A percentile compares a stretch with the other conserved stretches of the same genome.
Conservation (phyloP, 2,888 invertebrate genomes). For the Aleiodes testaceus region DNA sequence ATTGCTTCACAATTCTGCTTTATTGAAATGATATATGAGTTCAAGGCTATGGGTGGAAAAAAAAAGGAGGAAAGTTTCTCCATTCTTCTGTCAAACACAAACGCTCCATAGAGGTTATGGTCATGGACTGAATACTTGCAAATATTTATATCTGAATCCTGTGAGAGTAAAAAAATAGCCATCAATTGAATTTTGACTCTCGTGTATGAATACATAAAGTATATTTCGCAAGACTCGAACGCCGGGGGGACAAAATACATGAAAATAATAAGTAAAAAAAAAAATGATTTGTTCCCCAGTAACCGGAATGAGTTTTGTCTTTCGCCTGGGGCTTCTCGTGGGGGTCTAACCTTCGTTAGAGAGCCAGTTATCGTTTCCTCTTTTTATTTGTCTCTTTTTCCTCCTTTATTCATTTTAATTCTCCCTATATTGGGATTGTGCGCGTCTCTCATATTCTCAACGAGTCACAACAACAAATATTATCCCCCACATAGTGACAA, state of each 20-base stretch:
- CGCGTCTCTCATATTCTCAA: slow-evolving; percentile 32
- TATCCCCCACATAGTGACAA: slow-evolving; percentile 40
- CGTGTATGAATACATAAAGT: neutral
- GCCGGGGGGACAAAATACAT: neutral
- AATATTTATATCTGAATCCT: neutral
- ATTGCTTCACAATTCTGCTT: neutral
- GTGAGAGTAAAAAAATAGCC: neutral
- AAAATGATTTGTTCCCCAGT: slow-evolving; percentile 39
- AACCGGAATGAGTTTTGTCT: slow-evolving; percentile 46
- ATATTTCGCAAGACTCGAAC: slow-evolving; percentile 15
- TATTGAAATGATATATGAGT: no score
- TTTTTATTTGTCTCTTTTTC: neutral
- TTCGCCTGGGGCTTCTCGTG: slow-evolving; percentile 3
- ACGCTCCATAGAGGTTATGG: slow-evolving; percentile 30
- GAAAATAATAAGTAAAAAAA: neutral
- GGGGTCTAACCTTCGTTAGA: slow-evolving; percentile 19
- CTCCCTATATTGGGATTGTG: slow-evolving; percentile 17
- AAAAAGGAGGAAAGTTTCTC: neutral
- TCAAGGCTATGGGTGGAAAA: neutral
- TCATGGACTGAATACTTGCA: slow-evolving; percentile 5
- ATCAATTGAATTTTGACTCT: slow-evolving; percentile 11
- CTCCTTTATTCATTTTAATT: neutral
- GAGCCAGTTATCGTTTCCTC: neutral
- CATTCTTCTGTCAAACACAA: slow-evolving; percentile 33
- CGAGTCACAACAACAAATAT: slow-evolving; percentile 42